These are phyloP conservation scores for Fulmarus glacialis DNA, from an alignment of 2,113 vertebrate genomes.

Conservation along the genomic window DNA sequence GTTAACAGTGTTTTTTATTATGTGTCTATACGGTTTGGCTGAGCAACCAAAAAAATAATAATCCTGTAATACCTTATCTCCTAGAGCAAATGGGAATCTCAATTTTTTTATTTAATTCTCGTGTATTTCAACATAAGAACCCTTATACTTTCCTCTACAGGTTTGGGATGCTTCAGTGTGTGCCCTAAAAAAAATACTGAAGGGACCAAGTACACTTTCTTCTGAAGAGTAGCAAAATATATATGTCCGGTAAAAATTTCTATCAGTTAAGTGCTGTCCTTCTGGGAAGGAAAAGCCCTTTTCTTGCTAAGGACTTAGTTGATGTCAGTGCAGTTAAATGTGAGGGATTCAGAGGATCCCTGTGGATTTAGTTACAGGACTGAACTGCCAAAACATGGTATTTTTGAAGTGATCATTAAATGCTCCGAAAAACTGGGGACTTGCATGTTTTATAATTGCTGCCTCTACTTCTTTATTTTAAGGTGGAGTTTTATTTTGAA, in stretches of 20 bases:
- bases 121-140: neutral
- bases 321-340: neutral
- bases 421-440: neutral
- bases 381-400: neutral
- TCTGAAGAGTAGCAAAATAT: neutral
- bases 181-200: neutral
- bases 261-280: neutral
- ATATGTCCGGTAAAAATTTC: neutral
- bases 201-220: neutral
- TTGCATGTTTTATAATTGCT: neutral
- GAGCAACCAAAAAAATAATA: neutral
- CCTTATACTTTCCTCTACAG: neutral
- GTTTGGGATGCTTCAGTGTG: neutral
- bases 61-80: neutral
- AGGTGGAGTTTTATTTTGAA: neutral
- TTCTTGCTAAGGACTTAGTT: neutral
- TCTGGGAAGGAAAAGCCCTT: neutral
- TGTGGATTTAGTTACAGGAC: accelerated
- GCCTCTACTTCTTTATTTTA: neutral
- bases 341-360: neutral
- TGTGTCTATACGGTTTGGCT: neutral
- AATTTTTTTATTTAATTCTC: neutral
- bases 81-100: neutral
- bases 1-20: neutral
- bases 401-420: neutral